Base-by-base conservation (phyloP, 2,888 invertebrate species). In the Epirrhoe alternata region DNA sequence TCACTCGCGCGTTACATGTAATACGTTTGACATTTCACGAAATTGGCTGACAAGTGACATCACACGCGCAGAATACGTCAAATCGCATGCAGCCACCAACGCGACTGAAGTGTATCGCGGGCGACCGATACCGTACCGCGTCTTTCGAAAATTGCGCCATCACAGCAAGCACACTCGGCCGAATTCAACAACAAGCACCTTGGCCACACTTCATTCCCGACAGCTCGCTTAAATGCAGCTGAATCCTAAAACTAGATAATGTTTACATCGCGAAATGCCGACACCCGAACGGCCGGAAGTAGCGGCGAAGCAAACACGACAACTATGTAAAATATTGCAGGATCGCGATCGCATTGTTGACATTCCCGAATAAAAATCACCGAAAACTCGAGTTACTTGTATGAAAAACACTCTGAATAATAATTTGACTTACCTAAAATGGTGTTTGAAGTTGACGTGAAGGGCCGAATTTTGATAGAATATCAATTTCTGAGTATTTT, bases 311-410 rank as follows among this genome's bases (percentile, higher is more conserved):
- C 94, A 95, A 94, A 95, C 95, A 95, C 94, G 95, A 95, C 95
- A 95, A 95, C 95, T 95, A 95, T 95, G 95, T 95, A 94, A 95
- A 95, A 95, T 95, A 95, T 95, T 95, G 95, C 94, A 94, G 95
- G 95, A 95, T 95, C 94, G 95, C 95, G 94, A 94, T 94, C 95
- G 95, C 95, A 95, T 95, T 95, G 95, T 95, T 95, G 93, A 94
- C 95, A 95, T 95, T 95, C 95, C 95, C 94, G 92, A 92, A 94
- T 94, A 94, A 94, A 94, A 95, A 95, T 94, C 92, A 90, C 89
- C 89, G 86, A 93, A 93, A 94, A 94, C 92, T 94, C 89, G 85
- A 82, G 83, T 90, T 91, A 93, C 90, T 92, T 95, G 94, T 95
- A 95, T 95, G 94, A 94, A 94, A 94, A 89, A 87, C 88, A 87